Conservation (phyloP, 2,113 vertebrate species). For the Aegotheles bennettii region DNA sequence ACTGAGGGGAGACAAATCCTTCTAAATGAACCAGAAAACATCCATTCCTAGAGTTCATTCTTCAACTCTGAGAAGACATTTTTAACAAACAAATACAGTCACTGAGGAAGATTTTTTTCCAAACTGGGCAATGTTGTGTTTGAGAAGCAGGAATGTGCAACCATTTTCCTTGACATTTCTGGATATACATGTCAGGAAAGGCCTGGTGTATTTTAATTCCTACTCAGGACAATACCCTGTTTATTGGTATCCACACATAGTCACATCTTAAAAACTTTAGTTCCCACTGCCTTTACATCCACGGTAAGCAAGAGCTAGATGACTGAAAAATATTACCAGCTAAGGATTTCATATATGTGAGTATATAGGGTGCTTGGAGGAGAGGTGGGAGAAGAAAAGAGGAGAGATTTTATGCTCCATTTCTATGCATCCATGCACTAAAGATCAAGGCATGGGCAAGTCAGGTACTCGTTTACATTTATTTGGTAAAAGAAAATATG, state of each 20-base stretch:
- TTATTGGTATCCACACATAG: neutral
- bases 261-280: neutral
- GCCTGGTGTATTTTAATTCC: neutral
- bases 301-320: neutral
- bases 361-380: neutral
- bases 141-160: neutral
- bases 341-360: neutral
- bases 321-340: neutral
- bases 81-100: neutral
- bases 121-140: fast-evolving
- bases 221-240: neutral
- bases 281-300: no score
- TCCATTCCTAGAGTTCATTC: neutral
- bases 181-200: neutral
- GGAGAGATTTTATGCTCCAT: neutral
- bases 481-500: neutral
- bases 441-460: neutral
- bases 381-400: neutral
- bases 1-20: neutral
- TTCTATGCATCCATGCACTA: neutral
- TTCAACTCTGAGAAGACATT: neutral
- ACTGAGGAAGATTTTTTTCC: neutral
- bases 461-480: neutral
- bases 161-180: neutral
- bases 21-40: neutral